Evolutionary conservation across 2,888 invertebrate species (phyloP), one percentile per base, ranked within the genome.

Genomic region (Acleris literana): DNA sequence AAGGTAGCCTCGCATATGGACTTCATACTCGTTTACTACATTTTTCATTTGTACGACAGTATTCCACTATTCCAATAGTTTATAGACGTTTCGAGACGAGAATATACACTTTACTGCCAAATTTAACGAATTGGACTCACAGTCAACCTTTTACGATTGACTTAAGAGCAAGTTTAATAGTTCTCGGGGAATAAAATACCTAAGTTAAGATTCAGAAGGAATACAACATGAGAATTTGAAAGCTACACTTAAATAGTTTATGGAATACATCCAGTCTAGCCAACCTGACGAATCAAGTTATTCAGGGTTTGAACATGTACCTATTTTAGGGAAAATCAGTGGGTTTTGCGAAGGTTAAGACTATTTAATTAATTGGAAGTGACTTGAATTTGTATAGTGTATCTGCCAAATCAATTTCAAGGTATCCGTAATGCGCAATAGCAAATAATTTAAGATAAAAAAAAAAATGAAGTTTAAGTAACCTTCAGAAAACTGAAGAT

Each of bases 51-150:
- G 9, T 9, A 33, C 33, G 33, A 9, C 33, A 74, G 77, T 74
- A 76, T 77, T 75, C 78, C 77, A 73, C 71, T 74, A 78, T 71
- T 70, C 74, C 76, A 76, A 79, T 65, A 60, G 54, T 90, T 90
- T 88, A 90, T 79, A 81, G 79, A 74, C 73, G 74, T 77, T 80
- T 72, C 76, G 74, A 83, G 81, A 83, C 76, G 82, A 85, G 80
- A 83, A 81, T 78, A 84, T 79, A 82, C 82, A 85, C 81, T 88
- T 88, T 87, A 87, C 84, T 70, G 82, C 79, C 81, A 77, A 81
- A 86, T 81, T 78, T 67, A 71, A 73, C 73, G 79, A 83, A 84
- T 85, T 77, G 77, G 77, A 68, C 64, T 64, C 46, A 20, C 43
- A 64, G 68, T 61, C 56, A 74, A 81, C 71, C 74, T 72, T 79